Conservation (phyloP, 2,113 vertebrate species). For the Malaclemys terrapin region DNA sequence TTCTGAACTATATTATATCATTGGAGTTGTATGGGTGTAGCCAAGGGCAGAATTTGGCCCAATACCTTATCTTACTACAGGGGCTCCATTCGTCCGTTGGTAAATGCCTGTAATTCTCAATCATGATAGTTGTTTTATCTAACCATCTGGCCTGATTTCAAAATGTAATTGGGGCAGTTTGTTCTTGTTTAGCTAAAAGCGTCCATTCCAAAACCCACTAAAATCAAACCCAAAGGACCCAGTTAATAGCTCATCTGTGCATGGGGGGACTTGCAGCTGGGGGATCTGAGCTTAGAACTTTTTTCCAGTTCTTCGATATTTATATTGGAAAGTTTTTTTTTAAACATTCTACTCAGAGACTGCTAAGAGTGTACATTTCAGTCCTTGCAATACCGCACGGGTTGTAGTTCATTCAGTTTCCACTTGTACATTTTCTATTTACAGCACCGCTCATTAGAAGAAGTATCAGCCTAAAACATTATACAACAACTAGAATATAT, state of each 20-base stretch:
- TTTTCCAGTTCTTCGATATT: background rate
- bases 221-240: background rate
- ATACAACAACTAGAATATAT: background rate
- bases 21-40: background rate
- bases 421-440: background rate
- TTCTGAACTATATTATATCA: constrained; percentile 5
- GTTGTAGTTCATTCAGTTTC: background rate
- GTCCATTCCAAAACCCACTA: background rate
- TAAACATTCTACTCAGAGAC: background rate
- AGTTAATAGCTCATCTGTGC: background rate
- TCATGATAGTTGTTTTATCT: background rate
- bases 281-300: background rate
- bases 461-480: background rate
- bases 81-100: constrained; percentile 18
- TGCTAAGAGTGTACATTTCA: background rate
- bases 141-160: background rate
- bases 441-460: background rate
- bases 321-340: background rate
- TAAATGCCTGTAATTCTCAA: background rate
- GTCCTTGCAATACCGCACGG: background rate
- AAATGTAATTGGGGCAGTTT: background rate
- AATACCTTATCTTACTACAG: constrained; percentile 24
- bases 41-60: constrained; percentile 38
- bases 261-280: background rate
- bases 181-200: background rate